Evolutionary conservation across 2,888 invertebrate species (phyloP), one percentile per base, ranked within the genome.

Genomic region (Caenorhabditis angaria): DNA sequence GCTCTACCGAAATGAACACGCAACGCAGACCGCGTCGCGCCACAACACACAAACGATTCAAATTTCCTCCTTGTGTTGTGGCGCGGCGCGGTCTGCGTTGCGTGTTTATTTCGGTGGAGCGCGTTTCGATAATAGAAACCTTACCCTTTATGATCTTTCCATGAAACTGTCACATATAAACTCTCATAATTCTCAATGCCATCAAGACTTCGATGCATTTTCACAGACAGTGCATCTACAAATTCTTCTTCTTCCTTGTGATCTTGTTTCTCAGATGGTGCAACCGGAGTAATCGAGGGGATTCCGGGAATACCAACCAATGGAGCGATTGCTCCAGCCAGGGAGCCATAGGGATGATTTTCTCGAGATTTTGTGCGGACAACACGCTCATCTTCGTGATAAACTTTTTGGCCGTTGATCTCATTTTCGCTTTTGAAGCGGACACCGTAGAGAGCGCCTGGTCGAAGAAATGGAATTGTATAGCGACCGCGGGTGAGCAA

Each of bases 401-500:
- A n/a, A 8, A 76, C 61, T 25, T 48, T 58, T 22, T 48, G 53
- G 3, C 70, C 70, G 18, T 76, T 60, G 3, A 76, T 68, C 53
- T 56, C 35, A 41, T 80, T 77, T 35, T 80, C 80, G 59, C 76
- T 74, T 53, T 70, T 59, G 59, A 77, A 82, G 10, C 70, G 48
- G 22, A 86, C 70, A 0, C 86, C 86, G 47, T 86, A 86, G 82
- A 82, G 85, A 20, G 76, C 76, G 55, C 81, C 81, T 0, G 86
- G 86, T 28, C 78, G 78, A 27, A 86, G 77, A 61, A 84, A 86
- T 55, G 83, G 84, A 54, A 86, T 81, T 3, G 86, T 87, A 70
- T 86, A 86, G 18, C 84, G 74, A 8, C 85, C 85, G 84, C 67
- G 68, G 76, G 81, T 85, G 4, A 86, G 70, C 3, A 81, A 65